These are phyloP conservation scores for Mesocricetus auratus DNA, from an alignment of 2,113 vertebrate species.

Conservation along the genomic window DNA sequence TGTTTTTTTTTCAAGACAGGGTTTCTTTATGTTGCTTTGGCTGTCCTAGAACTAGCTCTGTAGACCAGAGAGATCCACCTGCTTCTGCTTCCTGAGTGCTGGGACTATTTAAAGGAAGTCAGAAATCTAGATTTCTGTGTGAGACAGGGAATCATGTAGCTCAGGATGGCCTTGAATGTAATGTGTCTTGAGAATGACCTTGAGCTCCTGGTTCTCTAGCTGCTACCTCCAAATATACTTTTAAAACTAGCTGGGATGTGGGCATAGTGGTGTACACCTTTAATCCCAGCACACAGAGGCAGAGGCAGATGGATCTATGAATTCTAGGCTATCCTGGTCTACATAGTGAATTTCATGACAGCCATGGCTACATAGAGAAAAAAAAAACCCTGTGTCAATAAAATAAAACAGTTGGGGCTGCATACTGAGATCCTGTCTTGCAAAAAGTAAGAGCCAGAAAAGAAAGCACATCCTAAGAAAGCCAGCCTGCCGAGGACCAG, in stretches of 20 bases:
- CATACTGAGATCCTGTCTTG: not conserved
- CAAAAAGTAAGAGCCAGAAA: not conserved
- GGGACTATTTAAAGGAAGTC: not conserved
- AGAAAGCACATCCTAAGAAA: not conserved
- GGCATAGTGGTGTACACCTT: not conserved
- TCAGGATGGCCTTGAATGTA: not conserved
- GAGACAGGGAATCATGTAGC: not conserved
- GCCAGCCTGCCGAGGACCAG: not conserved
- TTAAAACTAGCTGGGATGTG: not conserved
- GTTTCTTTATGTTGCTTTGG: too few relatives aligned
- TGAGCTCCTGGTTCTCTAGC: not conserved
- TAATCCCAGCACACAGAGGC: not conserved
- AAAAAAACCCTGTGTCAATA: not conserved
- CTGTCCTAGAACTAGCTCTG: too few relatives aligned
- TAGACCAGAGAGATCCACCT: too few relatives aligned
- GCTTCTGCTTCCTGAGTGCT: too few relatives aligned
- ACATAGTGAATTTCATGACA: not conserved
- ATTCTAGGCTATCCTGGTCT: not conserved
- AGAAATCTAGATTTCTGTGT: slow-evolving; percentile 12
- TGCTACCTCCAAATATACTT: not conserved
- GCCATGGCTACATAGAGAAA: not conserved
- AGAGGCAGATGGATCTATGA: not conserved
- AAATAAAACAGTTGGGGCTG: not conserved
- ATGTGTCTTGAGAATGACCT: not conserved
- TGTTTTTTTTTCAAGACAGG: not conserved